These are phyloP conservation scores for Falcaria lacertinaria DNA, from an alignment of 2,888 invertebrate species.

Conservation along the genomic window DNA sequence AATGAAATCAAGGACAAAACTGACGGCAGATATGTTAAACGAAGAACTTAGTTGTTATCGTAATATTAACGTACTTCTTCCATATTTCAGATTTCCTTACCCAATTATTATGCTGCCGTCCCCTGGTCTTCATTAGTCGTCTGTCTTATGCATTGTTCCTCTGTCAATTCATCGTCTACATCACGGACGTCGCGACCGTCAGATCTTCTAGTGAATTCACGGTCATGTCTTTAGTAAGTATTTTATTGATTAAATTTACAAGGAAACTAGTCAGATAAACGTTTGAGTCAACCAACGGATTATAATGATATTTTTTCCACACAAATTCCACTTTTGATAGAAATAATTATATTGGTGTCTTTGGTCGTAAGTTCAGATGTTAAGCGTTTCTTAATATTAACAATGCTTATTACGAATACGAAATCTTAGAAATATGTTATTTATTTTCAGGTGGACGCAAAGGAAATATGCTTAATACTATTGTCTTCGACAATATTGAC, in stretches of 20 bases:
- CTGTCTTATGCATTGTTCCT: conserved; percentile 84
- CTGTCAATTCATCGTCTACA: conserved; percentile 82
- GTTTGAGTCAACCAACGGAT: too few species aligned
- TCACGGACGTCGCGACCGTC: conserved; percentile 82
- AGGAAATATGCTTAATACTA: conserved; percentile 77
- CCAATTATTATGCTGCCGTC: conserved; percentile 73
- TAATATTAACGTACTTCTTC: conserved; percentile 4
- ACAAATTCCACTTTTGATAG: too few species aligned
- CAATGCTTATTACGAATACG: not conserved
- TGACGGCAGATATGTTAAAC: too few species aligned
- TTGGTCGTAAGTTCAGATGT: too few species aligned
- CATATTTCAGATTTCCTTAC: conserved; percentile 68
- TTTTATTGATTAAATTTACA: not conserved
- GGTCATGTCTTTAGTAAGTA: conserved; percentile 76
- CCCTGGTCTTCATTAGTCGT: conserved; percentile 81
- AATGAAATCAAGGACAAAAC: too few species aligned
- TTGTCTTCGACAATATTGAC: conserved; percentile 77
- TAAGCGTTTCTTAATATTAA: too few species aligned
- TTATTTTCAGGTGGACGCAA: conserved; percentile 73
- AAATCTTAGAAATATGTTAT: conserved; percentile 7
- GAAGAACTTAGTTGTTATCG: too few species aligned
- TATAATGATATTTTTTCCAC: too few species aligned
- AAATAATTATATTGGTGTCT: too few species aligned
- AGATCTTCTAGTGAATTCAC: conserved; percentile 81
- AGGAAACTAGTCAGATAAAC: too few species aligned